Percentiles rank a stretch among this genome's conserved stretches.
These are phyloP conservation scores for Caenorhabditis angaria DNA, from an alignment of 2,888 invertebrate species.

Conservation along the genomic window DNA sequence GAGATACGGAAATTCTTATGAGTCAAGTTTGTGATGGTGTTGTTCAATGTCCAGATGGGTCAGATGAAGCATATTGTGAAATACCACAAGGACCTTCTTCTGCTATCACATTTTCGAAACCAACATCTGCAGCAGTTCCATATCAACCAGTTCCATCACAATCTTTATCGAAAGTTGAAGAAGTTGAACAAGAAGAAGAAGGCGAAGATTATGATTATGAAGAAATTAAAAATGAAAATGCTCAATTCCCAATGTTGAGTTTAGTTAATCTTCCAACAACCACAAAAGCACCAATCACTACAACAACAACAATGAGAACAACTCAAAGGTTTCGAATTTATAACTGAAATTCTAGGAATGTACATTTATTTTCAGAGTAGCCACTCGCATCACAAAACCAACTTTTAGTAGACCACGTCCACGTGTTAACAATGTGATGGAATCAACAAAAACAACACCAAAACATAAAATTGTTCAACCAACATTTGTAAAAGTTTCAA, in stretches of 20 bases:
- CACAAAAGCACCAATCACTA: neutral
- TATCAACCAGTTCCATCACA: conserved; percentile 18
- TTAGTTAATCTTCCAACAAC: conserved; percentile 25
- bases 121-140: conserved; percentile 13
- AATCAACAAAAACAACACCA: conserved; percentile 11
- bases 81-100: conserved; percentile 22
- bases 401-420: conserved; percentile 49
- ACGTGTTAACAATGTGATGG: conserved; percentile 24
- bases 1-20: conserved; percentile 55
- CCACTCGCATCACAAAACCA: conserved; percentile 8
- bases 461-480: conserved; percentile 32
- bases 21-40: conserved; percentile 67
- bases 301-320: neutral
- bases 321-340: neutral
- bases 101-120: conserved; percentile 5
- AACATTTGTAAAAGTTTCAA: conserved; percentile 15
- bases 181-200: conserved; percentile 26
- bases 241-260: conserved; percentile 48
- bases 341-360: neutral
- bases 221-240: conserved; percentile 40
- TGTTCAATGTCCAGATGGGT: conserved; percentile 67
- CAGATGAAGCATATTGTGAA: conserved; percentile 69
- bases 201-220: conserved; percentile 51
- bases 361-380: neutral
- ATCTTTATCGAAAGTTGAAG: conserved; percentile 9